Conservation (phyloP, 2,888 invertebrate species). For the Clistopyga incitator region DNA sequence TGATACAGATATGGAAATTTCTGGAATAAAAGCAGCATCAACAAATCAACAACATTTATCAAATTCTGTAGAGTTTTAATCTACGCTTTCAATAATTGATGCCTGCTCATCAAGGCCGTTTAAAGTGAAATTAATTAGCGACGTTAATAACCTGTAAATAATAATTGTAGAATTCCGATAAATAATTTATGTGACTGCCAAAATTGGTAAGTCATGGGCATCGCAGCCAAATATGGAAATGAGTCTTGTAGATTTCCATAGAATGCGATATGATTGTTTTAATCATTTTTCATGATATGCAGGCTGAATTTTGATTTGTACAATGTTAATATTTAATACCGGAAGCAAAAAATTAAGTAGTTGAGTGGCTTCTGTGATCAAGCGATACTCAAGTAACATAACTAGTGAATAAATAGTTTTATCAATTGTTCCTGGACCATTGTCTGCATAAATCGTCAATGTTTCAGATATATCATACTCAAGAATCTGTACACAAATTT, state of each 20-base stretch:
- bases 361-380: too few species aligned
- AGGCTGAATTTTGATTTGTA: background rate
- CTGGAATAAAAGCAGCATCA: background rate
- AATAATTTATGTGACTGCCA: background rate
- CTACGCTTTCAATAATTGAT: background rate
- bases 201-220: background rate
- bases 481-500: too few species aligned
- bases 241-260: background rate
- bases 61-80: background rate
- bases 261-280: background rate
- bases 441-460: too few species aligned
- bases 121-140: background rate
- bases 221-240: background rate
- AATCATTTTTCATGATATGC: background rate
- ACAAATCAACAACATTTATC: background rate
- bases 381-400: too few species aligned
- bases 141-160: background rate
- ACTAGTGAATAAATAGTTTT: too few species aligned
- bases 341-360: too few species aligned
- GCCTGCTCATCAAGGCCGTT: background rate
- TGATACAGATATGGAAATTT: background rate
- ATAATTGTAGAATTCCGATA: slow-evolving; percentile 3
- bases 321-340: background rate
- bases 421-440: too few species aligned
- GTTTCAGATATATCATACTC: too few species aligned